phyloP scores from a whole-genome alignment of 2,797 vertebrate species.

The Xyrichtys novacula region DNA sequence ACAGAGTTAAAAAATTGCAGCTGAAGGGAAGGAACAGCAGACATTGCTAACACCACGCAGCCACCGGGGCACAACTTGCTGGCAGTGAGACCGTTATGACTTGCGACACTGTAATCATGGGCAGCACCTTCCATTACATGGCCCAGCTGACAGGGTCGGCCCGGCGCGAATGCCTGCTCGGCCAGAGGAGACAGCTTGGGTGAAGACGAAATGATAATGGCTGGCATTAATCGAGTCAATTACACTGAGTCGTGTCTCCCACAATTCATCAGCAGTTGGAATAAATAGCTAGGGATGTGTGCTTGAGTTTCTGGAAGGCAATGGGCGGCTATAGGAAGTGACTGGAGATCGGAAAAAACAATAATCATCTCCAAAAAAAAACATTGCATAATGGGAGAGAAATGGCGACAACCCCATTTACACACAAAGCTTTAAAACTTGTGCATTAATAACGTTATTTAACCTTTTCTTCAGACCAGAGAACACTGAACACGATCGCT shows the following conservation, averaged over 20 bases:
- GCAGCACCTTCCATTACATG: constrained; percentile 80
- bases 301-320: constrained; percentile 54
- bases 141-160: constrained; percentile 78
- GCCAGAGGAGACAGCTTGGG: constrained; percentile 71
- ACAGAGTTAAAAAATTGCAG: constrained; percentile 29
- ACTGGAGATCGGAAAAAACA: constrained; percentile 41
- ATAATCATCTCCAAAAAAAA: constrained; percentile 28
- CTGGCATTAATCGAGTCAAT: constrained; percentile 83
- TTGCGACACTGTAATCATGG: constrained; percentile 85
- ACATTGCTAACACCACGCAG: constrained; percentile 45
- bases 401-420: constrained; percentile 11
- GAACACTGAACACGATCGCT: constrained; percentile 2
- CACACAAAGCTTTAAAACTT: constrained; percentile 10
- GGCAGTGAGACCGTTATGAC: constrained; percentile 78
- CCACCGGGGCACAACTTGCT: constrained; percentile 63
- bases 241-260: constrained; percentile 77
- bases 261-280: constrained; percentile 73
- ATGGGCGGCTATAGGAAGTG: constrained; percentile 23
- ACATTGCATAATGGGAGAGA: constrained; percentile 38
- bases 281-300: constrained; percentile 75
- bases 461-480: neutral
- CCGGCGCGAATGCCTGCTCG: constrained; percentile 54
- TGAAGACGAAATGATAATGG: constrained; percentile 79
- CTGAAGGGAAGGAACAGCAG: constrained; percentile 25
- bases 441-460: constrained; percentile 7